Evolutionary conservation across 2,888 invertebrate genomes (phyloP).

Genomic region (Aphodius sticticus): DNA sequence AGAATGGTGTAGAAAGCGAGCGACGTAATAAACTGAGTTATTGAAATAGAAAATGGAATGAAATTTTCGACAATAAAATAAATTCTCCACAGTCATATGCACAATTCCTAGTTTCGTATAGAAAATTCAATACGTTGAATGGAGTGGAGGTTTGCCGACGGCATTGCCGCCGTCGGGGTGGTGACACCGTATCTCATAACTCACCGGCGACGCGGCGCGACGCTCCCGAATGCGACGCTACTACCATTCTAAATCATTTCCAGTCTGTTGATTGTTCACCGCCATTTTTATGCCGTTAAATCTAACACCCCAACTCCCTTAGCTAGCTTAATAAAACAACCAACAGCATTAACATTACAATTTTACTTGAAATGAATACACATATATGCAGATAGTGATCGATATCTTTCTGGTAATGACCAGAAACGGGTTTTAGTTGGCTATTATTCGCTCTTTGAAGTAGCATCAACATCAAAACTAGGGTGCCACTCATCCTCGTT

Average conservation of each 20-base stretch:
- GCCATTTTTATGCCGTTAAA: constrained; percentile 45
- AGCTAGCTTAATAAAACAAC: neutral
- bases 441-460: too few relatives aligned
- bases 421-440: too few relatives aligned
- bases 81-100: constrained; percentile 39
- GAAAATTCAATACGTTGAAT: constrained; percentile 54
- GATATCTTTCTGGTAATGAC: too few relatives aligned
- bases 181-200: constrained; percentile 54
- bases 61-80: constrained; percentile 34
- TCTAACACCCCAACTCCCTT: neutral
- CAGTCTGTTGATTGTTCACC: constrained; percentile 53
- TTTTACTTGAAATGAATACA: too few relatives aligned
- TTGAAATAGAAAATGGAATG: constrained; percentile 33
- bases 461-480: too few relatives aligned
- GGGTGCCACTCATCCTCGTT: too few relatives aligned
- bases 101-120: constrained; percentile 42
- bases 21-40: constrained; percentile 26
- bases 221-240: constrained; percentile 47
- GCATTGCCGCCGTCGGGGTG: constrained; percentile 42
- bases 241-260: constrained; percentile 53
- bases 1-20: neutral
- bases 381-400: too few relatives aligned
- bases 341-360: too few relatives aligned
- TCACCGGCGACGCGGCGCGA: constrained; percentile 47
- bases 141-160: constrained; percentile 40